Percentiles rank a stretch among this genome's conserved stretches.
These are phyloP conservation scores for Ciconia stormi DNA, from an alignment of 2,113 vertebrate species.

Conservation along the genomic window DNA sequence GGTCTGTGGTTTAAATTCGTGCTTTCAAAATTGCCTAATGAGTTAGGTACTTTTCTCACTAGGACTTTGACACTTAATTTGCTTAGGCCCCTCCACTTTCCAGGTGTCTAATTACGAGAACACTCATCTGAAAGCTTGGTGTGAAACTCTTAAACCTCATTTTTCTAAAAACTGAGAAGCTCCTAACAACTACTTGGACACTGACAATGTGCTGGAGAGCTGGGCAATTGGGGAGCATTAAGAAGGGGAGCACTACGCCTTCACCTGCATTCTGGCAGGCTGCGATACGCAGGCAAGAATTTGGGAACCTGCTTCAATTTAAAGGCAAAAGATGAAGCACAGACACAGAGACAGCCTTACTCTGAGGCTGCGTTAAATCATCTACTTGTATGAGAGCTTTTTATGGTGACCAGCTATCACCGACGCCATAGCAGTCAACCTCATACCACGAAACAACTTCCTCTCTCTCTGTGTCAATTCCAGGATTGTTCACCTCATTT, in stretches of 20 bases:
- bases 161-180: not conserved
- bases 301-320: not conserved
- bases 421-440: not conserved
- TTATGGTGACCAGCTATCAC: not conserved
- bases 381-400: not conserved
- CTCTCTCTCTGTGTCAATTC: not conserved
- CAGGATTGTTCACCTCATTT: not conserved
- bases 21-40: not conserved
- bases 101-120: not conserved
- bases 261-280: not conserved
- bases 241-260: not conserved
- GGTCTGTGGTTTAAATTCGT: not conserved
- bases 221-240: accelerated
- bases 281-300: not conserved
- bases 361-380: not conserved
- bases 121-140: not conserved
- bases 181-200: not conserved
- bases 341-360: not conserved
- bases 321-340: not conserved
- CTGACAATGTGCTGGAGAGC: accelerated
- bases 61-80: not conserved
- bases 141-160: not conserved
- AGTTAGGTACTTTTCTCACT: not conserved
- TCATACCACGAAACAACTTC: not conserved
- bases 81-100: not conserved